Conservation (phyloP, 2,888 invertebrate genomes). For the Campoletis raptor region DNA sequence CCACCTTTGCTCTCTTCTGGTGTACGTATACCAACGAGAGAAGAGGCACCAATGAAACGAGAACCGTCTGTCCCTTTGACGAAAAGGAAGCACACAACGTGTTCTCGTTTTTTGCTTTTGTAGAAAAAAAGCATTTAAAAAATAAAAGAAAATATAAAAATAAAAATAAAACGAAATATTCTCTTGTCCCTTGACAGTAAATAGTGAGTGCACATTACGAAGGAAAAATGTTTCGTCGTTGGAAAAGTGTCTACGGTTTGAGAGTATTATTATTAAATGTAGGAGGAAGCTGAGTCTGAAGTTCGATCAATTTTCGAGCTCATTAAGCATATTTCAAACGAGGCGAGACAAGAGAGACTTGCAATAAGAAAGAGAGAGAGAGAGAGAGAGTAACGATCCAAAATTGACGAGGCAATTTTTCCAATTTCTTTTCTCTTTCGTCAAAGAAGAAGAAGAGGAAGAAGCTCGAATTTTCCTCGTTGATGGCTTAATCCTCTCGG, state of each 20-base stretch:
- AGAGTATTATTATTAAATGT: neutral
- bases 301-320: neutral
- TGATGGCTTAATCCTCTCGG: constrained; percentile 4
- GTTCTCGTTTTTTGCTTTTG: constrained; percentile 29
- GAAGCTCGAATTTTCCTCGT: neutral
- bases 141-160: constrained; percentile 9
- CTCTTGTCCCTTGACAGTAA: neutral
- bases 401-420: constrained; percentile 23
- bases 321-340: neutral
- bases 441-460: neutral
- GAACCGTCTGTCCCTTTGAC: constrained; percentile 45
- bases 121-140: neutral
- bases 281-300: neutral
- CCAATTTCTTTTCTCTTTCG: neutral
- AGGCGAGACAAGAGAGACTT: neutral
- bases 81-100: constrained; percentile 11
- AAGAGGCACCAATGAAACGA: constrained; percentile 44
- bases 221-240: neutral
- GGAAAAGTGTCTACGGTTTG: neutral
- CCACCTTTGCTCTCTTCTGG: constrained; percentile 33
- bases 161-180: neutral
- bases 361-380: neutral
- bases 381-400: neutral
- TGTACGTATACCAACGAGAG: neutral
- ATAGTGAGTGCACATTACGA: neutral